A percentile compares a stretch with the other conserved stretches of the same genome.
These are phyloP conservation scores for Marisa cornuarietis DNA, from an alignment of 1,140 invertebrate genomes.

Conservation along the genomic window DNA sequence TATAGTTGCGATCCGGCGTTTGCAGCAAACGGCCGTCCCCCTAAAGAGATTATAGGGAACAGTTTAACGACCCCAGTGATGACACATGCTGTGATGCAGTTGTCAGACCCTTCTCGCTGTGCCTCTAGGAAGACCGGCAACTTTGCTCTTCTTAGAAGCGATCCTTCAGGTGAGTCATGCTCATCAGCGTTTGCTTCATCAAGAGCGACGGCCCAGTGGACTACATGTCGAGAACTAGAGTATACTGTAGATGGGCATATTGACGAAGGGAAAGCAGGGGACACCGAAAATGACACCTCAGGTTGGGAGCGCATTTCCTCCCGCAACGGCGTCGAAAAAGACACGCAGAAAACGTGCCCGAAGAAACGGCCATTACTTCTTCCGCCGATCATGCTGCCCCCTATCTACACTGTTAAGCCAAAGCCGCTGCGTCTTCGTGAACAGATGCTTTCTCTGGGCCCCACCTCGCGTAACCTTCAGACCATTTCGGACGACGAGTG, in stretches of 20 bases:
- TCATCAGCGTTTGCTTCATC: too few species aligned
- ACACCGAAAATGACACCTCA: not conserved
- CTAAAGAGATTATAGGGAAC: too few species aligned
- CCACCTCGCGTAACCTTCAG: not conserved
- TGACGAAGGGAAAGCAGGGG: not conserved
- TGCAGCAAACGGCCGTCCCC: too few species aligned
- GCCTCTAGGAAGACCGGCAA: too few species aligned
- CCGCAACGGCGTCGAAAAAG: not conserved
- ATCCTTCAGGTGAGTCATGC: too few species aligned
- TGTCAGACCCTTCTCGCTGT: too few species aligned
- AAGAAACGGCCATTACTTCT: conserved; percentile 12
- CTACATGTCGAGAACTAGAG: conserved; percentile 5
- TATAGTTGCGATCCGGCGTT: too few species aligned
- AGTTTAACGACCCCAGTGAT: too few species aligned
- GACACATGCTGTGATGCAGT: too few species aligned
- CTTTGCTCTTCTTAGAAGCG: too few species aligned
- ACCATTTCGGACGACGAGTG: conserved; percentile 13
- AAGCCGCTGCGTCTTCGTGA: conserved; percentile 1
- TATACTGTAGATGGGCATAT: not conserved
- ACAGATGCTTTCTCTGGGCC: not conserved
- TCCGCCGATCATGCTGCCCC: conserved; percentile 20
- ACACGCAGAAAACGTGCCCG: not conserved
- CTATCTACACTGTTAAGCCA: conserved; percentile 11
- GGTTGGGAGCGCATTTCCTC: not conserved
- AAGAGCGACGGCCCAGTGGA: conserved; percentile 2